Conservation (phyloP, 1,140 invertebrate genomes). For the Centruroides sculpturatus region DNA sequence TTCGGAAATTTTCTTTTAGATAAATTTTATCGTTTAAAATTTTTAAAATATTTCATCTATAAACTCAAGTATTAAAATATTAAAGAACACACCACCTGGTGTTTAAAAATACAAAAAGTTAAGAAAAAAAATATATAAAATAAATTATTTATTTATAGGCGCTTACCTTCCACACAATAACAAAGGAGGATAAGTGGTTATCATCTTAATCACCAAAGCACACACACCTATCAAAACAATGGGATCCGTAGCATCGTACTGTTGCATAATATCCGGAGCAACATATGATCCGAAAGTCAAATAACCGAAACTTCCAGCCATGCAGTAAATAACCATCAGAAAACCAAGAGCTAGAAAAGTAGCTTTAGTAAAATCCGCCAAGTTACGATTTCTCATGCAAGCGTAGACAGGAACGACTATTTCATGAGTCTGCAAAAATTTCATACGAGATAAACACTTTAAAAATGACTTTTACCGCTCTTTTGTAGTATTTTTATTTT, state of each 20-base stretch:
- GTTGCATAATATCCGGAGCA: constrained; percentile 44
- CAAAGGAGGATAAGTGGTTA: constrained; percentile 56
- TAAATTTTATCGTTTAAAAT: neutral
- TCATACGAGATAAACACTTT: too few species aligned
- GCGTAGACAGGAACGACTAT: constrained; percentile 54
- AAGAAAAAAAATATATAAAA: too few species aligned
- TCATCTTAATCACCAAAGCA: constrained; percentile 48
- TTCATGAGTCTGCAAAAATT: constrained; percentile 45
- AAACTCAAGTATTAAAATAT: too few species aligned
- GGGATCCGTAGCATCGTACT: constrained; percentile 34
- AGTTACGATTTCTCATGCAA: constrained; percentile 33
- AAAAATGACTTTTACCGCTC: too few species aligned
- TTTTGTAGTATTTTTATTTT: too few species aligned
- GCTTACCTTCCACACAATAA: constrained; percentile 46
- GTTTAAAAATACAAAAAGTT: too few species aligned
- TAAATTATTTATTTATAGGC: too few species aligned
- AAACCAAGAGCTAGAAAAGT: constrained; percentile 41
- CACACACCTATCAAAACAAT: constrained; percentile 37
- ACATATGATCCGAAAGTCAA: constrained; percentile 48
- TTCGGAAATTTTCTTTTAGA: too few species aligned
- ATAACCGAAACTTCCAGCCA: constrained; percentile 49
- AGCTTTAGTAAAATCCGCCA: constrained; percentile 40
- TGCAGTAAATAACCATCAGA: constrained; percentile 44
- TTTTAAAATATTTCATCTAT: neutral
- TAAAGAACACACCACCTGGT: constrained; percentile 14